Conservation (phyloP, 1,140 invertebrate species). For the Drosophila gunungcola region DNA sequence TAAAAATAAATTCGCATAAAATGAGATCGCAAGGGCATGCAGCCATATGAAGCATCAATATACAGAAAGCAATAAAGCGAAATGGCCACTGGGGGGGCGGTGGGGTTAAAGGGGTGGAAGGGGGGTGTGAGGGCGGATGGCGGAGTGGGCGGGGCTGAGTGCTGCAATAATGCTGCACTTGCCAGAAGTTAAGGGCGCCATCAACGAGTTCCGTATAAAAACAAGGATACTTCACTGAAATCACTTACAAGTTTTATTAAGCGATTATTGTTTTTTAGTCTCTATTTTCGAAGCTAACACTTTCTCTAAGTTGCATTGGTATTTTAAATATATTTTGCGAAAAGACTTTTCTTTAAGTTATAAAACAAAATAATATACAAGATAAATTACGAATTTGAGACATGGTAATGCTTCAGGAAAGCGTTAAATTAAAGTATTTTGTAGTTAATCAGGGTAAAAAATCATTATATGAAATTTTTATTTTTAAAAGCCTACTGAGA, state of each 20-base stretch:
- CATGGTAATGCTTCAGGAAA: too few relatives aligned
- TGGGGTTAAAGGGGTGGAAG: background rate
- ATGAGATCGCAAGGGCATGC: constrained; percentile 37
- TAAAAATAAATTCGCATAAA: constrained; percentile 52
- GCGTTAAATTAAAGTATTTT: too few relatives aligned
- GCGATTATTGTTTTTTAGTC: background rate
- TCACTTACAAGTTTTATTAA: constrained; percentile 17
- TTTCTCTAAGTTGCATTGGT: too few relatives aligned
- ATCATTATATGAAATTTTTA: too few relatives aligned
- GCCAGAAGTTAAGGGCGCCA: constrained; percentile 21
- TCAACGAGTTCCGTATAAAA: constrained; percentile 35
- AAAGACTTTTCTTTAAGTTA: too few relatives aligned
- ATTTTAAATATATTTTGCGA: too few relatives aligned
- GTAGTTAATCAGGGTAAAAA: too few relatives aligned
- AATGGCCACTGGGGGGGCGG: constrained; percentile 27
- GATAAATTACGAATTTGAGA: too few relatives aligned
- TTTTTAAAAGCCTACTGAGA: too few relatives aligned
- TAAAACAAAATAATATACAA: too few relatives aligned
- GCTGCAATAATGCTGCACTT: constrained; percentile 60
- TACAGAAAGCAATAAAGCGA: constrained; percentile 60
- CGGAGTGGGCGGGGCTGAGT: background rate
- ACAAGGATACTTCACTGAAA: constrained; percentile 11
- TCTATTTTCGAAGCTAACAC: too few relatives aligned
- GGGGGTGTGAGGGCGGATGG: background rate
- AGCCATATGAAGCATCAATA: constrained; percentile 51